phyloP scores from a whole-genome alignment of 2,888 invertebrate genomes.

The Melipona beecheii region DNA sequence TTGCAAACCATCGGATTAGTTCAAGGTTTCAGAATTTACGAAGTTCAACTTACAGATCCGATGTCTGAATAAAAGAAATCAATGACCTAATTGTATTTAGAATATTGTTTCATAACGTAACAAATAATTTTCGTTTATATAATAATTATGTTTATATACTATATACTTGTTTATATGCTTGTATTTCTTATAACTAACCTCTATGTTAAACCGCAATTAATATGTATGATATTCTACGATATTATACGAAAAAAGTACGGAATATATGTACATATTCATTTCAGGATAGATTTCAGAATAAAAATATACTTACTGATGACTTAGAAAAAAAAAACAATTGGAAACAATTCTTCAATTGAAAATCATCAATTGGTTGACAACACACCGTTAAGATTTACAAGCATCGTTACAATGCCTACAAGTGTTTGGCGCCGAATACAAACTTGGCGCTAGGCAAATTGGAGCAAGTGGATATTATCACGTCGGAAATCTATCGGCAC shows the following conservation, averaged over 20 bases:
- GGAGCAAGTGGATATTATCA: conserved; percentile 51
- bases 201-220: no score
- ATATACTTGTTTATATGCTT: not conserved
- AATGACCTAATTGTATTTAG: not conserved
- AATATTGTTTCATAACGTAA: not conserved
- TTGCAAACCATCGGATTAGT: conserved; percentile 12
- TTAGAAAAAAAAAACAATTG: conserved; percentile 3
- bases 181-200: not conserved
- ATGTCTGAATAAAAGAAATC: not conserved
- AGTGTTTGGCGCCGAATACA: conserved; percentile 42
- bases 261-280: not conserved
- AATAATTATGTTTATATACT: not conserved
- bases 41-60: conserved; percentile 14
- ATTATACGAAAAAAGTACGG: no score
- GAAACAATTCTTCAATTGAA: not conserved
- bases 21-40: conserved; percentile 22
- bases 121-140: not conserved
- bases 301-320: not conserved
- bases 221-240: not conserved
- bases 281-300: not conserved
- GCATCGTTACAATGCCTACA: conserved; percentile 31
- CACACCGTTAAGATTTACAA: conserved; percentile 40
- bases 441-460: conserved; percentile 44
- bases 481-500: conserved; percentile 13
- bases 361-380: conserved; percentile 9